Conservation (phyloP, 1,140 invertebrate species). For the Drosophila neocordata region DNA sequence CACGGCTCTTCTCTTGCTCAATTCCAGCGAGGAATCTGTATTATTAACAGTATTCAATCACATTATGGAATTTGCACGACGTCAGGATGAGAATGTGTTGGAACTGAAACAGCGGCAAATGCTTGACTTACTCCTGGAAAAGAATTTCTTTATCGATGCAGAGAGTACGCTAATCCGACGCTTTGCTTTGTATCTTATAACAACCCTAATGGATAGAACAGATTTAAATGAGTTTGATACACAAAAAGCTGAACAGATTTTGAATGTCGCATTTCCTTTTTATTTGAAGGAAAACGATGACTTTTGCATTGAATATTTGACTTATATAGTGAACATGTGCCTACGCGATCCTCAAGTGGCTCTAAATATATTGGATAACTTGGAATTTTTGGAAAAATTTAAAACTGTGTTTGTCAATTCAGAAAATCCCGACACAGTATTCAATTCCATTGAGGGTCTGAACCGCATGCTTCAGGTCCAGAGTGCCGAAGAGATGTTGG, state of each 20-base stretch:
- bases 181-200: slow-evolving; percentile 65
- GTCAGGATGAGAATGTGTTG: slow-evolving; percentile 52
- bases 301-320: slow-evolving; percentile 71
- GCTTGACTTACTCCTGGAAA: slow-evolving; percentile 54
- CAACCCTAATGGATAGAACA: slow-evolving; percentile 52
- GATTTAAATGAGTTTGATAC: slow-evolving; percentile 58
- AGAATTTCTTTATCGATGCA: slow-evolving; percentile 56
- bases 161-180: slow-evolving; percentile 55
- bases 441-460: slow-evolving; percentile 64
- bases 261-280: slow-evolving; percentile 37
- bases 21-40: slow-evolving; percentile 63
- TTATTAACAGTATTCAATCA: slow-evolving; percentile 60
- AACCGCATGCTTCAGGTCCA: slow-evolving; percentile 60
- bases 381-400: slow-evolving; percentile 62
- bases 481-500: slow-evolving; percentile 49
- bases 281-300: slow-evolving; percentile 64
- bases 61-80: slow-evolving; percentile 64
- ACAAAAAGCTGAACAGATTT: slow-evolving; percentile 35
- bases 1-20: slow-evolving; percentile 58
- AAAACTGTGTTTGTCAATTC: slow-evolving; percentile 46
- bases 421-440: slow-evolving; percentile 71
- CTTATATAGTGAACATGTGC: slow-evolving; percentile 66
- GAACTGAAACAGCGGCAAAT: slow-evolving; percentile 49
- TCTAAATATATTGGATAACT: slow-evolving; percentile 38
- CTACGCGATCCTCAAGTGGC: slow-evolving; percentile 67